These are phyloP conservation scores for Drosophila varians DNA, from an alignment of 1,140 invertebrate genomes.

Conservation along the genomic window DNA sequence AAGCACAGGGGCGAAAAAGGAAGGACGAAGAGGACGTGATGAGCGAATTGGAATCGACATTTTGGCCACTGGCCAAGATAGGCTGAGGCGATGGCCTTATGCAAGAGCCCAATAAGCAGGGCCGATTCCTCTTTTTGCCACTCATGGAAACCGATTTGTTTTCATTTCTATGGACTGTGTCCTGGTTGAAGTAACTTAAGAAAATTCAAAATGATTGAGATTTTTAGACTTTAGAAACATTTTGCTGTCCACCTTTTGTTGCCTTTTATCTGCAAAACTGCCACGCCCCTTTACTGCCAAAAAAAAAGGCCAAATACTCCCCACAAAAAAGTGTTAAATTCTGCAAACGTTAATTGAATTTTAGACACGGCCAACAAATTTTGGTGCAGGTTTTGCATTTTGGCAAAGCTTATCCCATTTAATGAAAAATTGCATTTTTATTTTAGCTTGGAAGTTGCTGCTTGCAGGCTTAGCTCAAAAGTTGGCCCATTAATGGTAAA, in stretches of 20 bases:
- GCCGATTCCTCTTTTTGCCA: not conserved
- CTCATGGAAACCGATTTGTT: not conserved
- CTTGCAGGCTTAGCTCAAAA: conserved; percentile 62
- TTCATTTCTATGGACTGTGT: not conserved
- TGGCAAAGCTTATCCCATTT: conserved; percentile 64
- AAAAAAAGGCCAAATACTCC: not conserved
- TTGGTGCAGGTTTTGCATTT: conserved; percentile 7
- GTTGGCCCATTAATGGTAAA: conserved; percentile 60
- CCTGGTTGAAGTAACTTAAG: not conserved
- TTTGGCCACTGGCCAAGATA: conserved; percentile 60
- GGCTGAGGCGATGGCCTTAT: conserved; percentile 28
- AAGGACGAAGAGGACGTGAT: conserved; percentile 59
- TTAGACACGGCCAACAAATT: conserved; percentile 25
- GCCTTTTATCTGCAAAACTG: conserved; percentile 21
- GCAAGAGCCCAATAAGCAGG: conserved; percentile 5
- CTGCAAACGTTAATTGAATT: conserved; percentile 65
- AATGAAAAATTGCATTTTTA: not conserved
- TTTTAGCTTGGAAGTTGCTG: conserved; percentile 13
- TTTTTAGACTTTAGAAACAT: not conserved
- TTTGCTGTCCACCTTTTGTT: no score
- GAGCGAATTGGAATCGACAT: conserved; percentile 70
- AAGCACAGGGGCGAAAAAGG: not conserved
- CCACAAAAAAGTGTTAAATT: conserved; percentile 39
- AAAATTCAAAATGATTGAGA: not conserved
- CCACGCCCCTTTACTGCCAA: conserved; percentile 12